phyloP scores from a whole-genome alignment of 2,888 invertebrate genomes.

The Ashinkailepas kermadecensis region DNA sequence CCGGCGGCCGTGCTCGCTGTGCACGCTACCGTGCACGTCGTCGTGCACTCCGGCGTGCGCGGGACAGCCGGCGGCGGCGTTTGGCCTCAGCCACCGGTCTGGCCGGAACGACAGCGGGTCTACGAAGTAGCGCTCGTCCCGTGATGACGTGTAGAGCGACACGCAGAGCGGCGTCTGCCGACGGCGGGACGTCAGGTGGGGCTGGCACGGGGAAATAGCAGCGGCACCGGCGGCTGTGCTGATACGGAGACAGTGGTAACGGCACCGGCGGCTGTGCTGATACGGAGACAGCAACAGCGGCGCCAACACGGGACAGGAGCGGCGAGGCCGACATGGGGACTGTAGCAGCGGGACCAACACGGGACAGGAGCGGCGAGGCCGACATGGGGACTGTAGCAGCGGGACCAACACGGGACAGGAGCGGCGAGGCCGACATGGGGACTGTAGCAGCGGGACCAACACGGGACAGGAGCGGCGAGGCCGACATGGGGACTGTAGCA shows the following conservation, averaged over 20 bases:
- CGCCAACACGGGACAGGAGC: too few relatives aligned
- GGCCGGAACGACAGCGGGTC: conserved; percentile 61
- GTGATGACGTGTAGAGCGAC: conserved; percentile 76
- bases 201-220: conserved; percentile 35
- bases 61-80: background rate
- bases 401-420: too few relatives aligned
- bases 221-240: background rate
- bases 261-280: background rate
- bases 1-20: conserved; percentile 41
- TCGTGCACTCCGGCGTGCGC: background rate
- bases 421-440: too few relatives aligned
- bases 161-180: conserved; percentile 66
- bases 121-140: conserved; percentile 61
- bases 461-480: too few relatives aligned
- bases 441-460: too few relatives aligned
- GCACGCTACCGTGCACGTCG: background rate
- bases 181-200: too few relatives aligned
- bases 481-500: too few relatives aligned
- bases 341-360: too few relatives aligned
- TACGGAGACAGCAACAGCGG: too few relatives aligned
- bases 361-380: too few relatives aligned
- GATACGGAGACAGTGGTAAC: background rate
- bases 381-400: too few relatives aligned
- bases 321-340: too few relatives aligned
- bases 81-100: conserved; percentile 60